Evolutionary conservation across 2,113 vertebrate genomes (phyloP).

Genomic region (Dendrocopos noguchii): DNA sequence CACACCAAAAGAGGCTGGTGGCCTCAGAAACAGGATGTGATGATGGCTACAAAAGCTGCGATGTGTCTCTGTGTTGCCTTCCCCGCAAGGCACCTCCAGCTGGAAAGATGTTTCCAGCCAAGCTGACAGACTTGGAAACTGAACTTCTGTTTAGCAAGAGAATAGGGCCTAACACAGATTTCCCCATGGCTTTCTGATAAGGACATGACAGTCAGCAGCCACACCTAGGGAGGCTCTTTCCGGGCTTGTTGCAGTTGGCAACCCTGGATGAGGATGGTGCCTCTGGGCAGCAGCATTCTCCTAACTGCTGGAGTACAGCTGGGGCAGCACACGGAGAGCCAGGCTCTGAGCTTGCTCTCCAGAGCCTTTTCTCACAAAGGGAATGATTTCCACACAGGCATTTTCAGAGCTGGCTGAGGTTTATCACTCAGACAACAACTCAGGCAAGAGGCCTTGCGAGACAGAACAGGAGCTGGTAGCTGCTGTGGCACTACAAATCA

Average conservation of each 20-base stretch:
- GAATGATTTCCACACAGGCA: fast-evolving
- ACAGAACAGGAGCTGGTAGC: background rate
- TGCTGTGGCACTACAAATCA: fast-evolving
- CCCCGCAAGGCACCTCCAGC: background rate
- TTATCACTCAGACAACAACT: background rate
- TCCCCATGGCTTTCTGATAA: background rate
- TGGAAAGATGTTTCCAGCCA: background rate
- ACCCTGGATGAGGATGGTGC: background rate
- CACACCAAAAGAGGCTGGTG: background rate
- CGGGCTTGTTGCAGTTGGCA: background rate
- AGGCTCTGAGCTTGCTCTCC: fast-evolving
- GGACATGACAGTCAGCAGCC: background rate
- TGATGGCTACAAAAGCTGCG: background rate
- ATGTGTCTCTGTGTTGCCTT: background rate
- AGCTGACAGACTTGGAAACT: background rate
- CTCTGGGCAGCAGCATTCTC: background rate
- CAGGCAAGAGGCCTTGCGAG: background rate
- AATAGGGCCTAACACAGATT: background rate
- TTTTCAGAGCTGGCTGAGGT: background rate
- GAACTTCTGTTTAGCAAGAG: constrained; percentile 8
- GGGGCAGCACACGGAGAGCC: background rate
- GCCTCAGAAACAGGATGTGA: background rate
- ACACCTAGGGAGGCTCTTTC: background rate
- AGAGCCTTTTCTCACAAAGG: fast-evolving
- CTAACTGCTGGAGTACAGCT: background rate